Evolutionary conservation across 2,888 invertebrate species (phyloP), one percentile per base, ranked within the genome.

Genomic region (Mechanitis messenoides): DNA sequence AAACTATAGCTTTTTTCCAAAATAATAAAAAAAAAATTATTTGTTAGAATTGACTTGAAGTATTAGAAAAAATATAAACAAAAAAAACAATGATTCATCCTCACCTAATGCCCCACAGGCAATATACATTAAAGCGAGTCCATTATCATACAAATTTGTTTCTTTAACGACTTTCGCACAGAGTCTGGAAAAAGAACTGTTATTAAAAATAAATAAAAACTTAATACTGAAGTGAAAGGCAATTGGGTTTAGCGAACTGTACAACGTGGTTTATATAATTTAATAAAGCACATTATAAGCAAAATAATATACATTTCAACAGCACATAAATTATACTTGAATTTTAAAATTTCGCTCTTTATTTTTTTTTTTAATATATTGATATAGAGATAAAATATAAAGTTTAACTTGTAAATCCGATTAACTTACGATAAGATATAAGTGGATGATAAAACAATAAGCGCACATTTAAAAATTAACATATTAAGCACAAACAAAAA

Each of bases 101-200:
- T 87, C 76, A 90, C 90, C 88, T 76, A 88, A 79, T 76, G 79
- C 81, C 76, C 83, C 87, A 75, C 90, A 88, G 74, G 80, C 83
- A 74, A 85, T 71, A 69, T 85, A 86, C 76, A 89, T 80, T 77
- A 88, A 81, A 72, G 84, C 84, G 82, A 90, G 85, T 79, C 87
- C 84, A 77, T 78, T 81, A 67, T 84, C 84, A 72, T 88, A 80
- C 69, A 81, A 82, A 74, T 80, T 81, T 66, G 81, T 81, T 71
- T 84, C 81, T 82, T 84, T 83, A 71, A 74, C 78, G 74, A 87
- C 77, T 80, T 86, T 85, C 69, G 82, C 83, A 76, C 85, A 86
- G 72, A 87, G 73, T 63, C 89, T 90, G 85, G 70, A 87, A 85
- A 73, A 71, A 59, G 58, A 64, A 56, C 45, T 58, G 50, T 66